Conservation (phyloP, 2,797 vertebrate species). For the Etheostoma perlongum region DNA sequence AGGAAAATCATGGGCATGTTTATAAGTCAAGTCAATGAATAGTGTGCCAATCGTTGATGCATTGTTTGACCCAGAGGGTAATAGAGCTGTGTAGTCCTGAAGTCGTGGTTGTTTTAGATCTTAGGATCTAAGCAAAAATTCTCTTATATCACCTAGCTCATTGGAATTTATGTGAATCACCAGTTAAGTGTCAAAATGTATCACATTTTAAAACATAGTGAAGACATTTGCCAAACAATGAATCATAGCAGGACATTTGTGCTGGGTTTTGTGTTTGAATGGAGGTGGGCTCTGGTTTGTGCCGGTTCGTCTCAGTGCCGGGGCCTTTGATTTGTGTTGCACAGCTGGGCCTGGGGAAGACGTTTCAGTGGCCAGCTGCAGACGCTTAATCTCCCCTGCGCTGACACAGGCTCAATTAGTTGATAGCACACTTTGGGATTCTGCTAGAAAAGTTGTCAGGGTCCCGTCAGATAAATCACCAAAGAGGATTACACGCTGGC, state of each 20-base stretch:
- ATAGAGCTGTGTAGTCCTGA: constrained; percentile 1
- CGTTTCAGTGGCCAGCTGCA: constrained; percentile 85
- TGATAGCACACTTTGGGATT: constrained; percentile 85
- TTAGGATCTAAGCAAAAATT: constrained; percentile 1
- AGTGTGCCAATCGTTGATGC: constrained; percentile 36
- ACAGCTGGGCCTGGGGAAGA: constrained; percentile 80
- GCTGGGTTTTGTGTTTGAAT: constrained; percentile 50
- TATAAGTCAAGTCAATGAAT: constrained; percentile 46
- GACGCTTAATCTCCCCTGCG: constrained; percentile 84
- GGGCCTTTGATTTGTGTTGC: constrained; percentile 83
- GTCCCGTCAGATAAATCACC: constrained; percentile 84
- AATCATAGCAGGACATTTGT: constrained; percentile 38
- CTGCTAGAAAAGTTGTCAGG: constrained; percentile 85
- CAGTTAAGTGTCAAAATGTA: neutral
- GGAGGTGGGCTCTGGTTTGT: constrained; percentile 56
- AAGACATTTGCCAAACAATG: constrained; percentile 52
- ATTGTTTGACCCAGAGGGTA: constrained; percentile 30
- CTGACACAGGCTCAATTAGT: constrained; percentile 88
- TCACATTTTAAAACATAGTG: neutral
- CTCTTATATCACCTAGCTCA: neutral
- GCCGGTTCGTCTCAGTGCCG: constrained; percentile 62
- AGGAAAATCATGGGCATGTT: constrained; percentile 42
- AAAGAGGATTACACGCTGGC: constrained; percentile 76
- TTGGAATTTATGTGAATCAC: constrained; percentile 9
- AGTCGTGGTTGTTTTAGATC: neutral